Conservation (phyloP, 2,888 invertebrate genomes). For the Coelopa pilipes region DNA sequence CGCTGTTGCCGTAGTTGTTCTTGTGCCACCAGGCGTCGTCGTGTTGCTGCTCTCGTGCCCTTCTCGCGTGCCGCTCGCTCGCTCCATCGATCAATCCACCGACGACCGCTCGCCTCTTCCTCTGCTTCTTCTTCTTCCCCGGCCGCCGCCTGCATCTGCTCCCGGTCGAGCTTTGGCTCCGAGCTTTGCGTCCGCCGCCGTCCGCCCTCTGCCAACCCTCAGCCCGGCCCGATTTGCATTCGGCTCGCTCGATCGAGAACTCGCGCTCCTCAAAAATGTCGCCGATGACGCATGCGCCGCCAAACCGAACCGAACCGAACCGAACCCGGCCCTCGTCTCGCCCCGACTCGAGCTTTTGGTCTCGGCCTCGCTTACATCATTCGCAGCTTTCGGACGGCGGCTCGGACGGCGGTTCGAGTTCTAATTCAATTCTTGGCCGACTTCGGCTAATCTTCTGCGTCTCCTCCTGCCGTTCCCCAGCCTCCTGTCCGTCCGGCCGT, state of each 20-base stretch:
- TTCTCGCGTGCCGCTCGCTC: background rate
- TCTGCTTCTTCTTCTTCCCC: too few relatives aligned
- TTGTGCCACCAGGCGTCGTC: too few relatives aligned
- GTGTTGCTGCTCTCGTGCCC: background rate
- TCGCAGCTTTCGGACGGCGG: background rate
- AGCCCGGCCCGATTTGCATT: too few relatives aligned
- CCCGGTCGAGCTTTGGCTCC: background rate
- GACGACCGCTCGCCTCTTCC: too few relatives aligned
- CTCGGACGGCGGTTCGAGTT: background rate
- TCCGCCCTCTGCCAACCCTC: too few relatives aligned
- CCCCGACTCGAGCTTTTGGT: background rate
- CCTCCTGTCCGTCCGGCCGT: too few relatives aligned
- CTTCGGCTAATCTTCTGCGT: too few relatives aligned
- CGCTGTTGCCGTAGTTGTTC: too few relatives aligned
- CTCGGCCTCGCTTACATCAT: slow-evolving; percentile 28
- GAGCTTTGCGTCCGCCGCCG: background rate
- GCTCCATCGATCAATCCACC: too few relatives aligned
- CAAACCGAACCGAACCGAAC: background rate
- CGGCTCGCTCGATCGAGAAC: too few relatives aligned
- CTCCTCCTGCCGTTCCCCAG: too few relatives aligned
- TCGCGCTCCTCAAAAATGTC: background rate
- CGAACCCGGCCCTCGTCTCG: background rate
- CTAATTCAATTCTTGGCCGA: background rate
- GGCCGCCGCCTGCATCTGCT: background rate
- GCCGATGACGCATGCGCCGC: background rate